Evolutionary conservation across 2,113 vertebrate genomes (phyloP).

Genomic region (Sprattus sprattus): DNA sequence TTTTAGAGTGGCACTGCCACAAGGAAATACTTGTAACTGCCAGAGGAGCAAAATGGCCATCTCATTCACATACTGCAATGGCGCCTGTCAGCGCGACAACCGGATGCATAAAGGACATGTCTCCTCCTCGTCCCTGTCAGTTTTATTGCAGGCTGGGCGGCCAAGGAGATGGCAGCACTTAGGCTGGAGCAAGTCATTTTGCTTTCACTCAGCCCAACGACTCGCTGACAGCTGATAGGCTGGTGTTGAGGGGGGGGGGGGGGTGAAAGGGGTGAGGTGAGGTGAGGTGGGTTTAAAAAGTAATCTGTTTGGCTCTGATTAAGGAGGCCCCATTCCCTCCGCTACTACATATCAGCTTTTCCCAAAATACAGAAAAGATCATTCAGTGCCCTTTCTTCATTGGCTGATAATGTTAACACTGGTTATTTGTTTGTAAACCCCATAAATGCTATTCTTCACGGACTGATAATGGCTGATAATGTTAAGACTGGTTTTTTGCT

Average conservation of each 20-base stretch:
- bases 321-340: not conserved
- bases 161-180: slow-evolving; percentile 55
- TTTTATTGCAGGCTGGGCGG: slow-evolving; percentile 41
- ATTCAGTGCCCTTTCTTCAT: not conserved
- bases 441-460: too few species aligned
- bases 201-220: slow-evolving; percentile 43
- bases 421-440: too few species aligned
- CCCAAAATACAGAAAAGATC: not conserved
- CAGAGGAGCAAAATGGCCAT: slow-evolving; percentile 46
- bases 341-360: not conserved
- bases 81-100: slow-evolving; percentile 46
- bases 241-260: slow-evolving; percentile 46
- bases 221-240: slow-evolving; percentile 42
- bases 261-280: not conserved
- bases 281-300: not conserved
- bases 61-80: slow-evolving; percentile 42
- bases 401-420: not conserved
- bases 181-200: slow-evolving; percentile 44
- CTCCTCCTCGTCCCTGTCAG: slow-evolving; percentile 50
- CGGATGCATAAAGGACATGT: slow-evolving; percentile 36
- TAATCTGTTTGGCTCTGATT: slow-evolving; percentile 17
- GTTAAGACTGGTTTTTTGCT: not conserved
- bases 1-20: not conserved
- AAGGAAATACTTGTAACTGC: slow-evolving; percentile 24
- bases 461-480: not conserved